These are phyloP conservation scores for Symphodus melops DNA, from an alignment of 2,113 vertebrate species.

Conservation along the genomic window DNA sequence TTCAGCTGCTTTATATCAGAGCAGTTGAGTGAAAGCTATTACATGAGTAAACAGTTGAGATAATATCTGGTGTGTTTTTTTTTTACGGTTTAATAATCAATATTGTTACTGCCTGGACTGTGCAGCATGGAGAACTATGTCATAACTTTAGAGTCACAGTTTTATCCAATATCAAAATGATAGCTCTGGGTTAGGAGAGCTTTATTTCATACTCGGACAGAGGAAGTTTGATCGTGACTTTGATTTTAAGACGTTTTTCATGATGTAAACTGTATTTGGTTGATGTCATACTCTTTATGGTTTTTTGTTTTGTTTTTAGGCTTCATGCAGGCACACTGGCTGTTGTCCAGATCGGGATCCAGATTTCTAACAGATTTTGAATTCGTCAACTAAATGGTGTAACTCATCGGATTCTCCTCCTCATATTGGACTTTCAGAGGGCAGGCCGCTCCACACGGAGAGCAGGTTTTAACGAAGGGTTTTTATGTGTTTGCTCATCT, in stretches of 20 bases:
- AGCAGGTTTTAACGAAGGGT: background rate
- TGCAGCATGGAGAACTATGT: slow-evolving; percentile 27
- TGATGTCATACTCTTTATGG: background rate
- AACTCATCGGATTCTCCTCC: background rate
- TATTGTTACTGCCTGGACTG: slow-evolving; percentile 55
- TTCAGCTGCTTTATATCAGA: slow-evolving; percentile 21
- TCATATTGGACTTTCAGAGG: background rate
- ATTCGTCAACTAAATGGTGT: background rate
- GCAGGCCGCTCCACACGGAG: background rate
- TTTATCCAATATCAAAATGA: slow-evolving; percentile 13
- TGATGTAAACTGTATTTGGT: background rate
- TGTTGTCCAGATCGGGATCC: background rate
- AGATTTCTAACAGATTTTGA: background rate
- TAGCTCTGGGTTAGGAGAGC: slow-evolving; percentile 16
- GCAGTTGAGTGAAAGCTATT: slow-evolving; percentile 25
- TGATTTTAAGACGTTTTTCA: background rate
- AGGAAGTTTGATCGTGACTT: background rate
- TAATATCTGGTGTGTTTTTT: slow-evolving; percentile 16
- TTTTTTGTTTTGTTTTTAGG: background rate
- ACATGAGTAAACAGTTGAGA: slow-evolving; percentile 23
- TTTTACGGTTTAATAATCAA: slow-evolving; percentile 60
- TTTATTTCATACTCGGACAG: slow-evolving; percentile 9
- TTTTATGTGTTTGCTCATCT: background rate
- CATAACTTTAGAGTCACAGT: slow-evolving; percentile 36
- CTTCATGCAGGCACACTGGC: background rate